Evolutionary conservation across 2,888 invertebrate species (phyloP), one percentile per base, ranked within the genome.

Genomic region (Drosophila mimica): DNA sequence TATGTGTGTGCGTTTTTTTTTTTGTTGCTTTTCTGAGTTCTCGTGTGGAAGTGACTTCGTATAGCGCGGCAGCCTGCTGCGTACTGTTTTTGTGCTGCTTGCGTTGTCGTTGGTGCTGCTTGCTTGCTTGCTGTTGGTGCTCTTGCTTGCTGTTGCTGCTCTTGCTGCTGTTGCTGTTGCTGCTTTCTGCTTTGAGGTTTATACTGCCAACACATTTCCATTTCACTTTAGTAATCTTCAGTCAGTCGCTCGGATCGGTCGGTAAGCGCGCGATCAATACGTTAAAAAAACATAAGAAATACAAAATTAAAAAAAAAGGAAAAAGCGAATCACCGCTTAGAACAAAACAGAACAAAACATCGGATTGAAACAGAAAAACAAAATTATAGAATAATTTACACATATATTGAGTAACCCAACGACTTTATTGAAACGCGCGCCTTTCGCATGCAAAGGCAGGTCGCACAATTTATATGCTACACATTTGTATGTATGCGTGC

Each of bases 151-250:
- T 69, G 67, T 36, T 71, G 67, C 51, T 76, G 69, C 56, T 68
- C 70, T 60, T 72, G 74, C 48, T 72, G 79, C 67, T 76, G 70
- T 59, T 76, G 75, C 74, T 77, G 75, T 61, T 80, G 72, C 66
- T 89, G 81, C 58, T 71, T 62, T 58, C 66, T 70, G 74, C 80
- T 75, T 87, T 87, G 85, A 76, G 85, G 91, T 89, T 89, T 81
- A 79, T 89, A 88, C 86, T 88, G 82, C 90, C 88, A 89, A 77
- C 82, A 91, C 88, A 82, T 89, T 90, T 91, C 79, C 88, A 82
- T 89, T 89, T 92, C 84, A 87, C 92, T 83, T 93, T 88, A 92
- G 92, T 93, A 92, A 92, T 91, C 90, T 92, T 91, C 88, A 92
- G 91, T 82, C 91, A 90, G 90, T 86, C 91, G 93, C 91, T 92